Percentiles rank a stretch among this genome's conserved stretches.
These are phyloP conservation scores for Drosophila pectinifera DNA, from an alignment of 1,140 invertebrate genomes.

Conservation along the genomic window DNA sequence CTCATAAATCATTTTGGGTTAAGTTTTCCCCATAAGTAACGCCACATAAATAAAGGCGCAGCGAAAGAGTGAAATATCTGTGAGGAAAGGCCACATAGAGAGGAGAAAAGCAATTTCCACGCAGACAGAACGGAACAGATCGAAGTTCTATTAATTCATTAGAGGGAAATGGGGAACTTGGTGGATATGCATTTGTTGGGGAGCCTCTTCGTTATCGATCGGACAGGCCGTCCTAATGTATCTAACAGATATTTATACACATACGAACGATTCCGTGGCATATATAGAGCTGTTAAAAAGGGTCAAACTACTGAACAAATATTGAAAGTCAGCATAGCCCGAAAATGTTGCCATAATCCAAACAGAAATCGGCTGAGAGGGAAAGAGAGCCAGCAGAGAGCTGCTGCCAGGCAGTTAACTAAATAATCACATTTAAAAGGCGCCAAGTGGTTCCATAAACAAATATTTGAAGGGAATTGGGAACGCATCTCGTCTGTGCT, in stretches of 20 bases:
- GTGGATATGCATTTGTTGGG: slow-evolving; percentile 6
- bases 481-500: slow-evolving; percentile 34
- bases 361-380: slow-evolving; percentile 38
- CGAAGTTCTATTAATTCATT: slow-evolving; percentile 19
- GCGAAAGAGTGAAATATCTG: slow-evolving; percentile 51
- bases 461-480: slow-evolving; percentile 73
- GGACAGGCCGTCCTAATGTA: slow-evolving; percentile 51
- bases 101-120: background rate
- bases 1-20: slow-evolving; percentile 71
- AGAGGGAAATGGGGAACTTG: background rate
- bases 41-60: slow-evolving; percentile 78
- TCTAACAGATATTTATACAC: slow-evolving; percentile 52
- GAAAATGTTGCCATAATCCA: slow-evolving; percentile 52
- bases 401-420: slow-evolving; percentile 55
- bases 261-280: slow-evolving; percentile 9
- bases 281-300: slow-evolving; percentile 78
- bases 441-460: slow-evolving; percentile 84
- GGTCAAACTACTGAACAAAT: slow-evolving; percentile 81
- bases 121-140: background rate
- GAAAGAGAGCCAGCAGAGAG: slow-evolving; percentile 15
- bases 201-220: slow-evolving; percentile 11
- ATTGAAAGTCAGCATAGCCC: slow-evolving; percentile 64
- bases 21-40: slow-evolving; percentile 70
- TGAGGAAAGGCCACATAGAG: slow-evolving; percentile 3
- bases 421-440: slow-evolving; percentile 85